phyloP scores from a whole-genome alignment of 2,888 invertebrate genomes.

The Latrodectus elegans region DNA sequence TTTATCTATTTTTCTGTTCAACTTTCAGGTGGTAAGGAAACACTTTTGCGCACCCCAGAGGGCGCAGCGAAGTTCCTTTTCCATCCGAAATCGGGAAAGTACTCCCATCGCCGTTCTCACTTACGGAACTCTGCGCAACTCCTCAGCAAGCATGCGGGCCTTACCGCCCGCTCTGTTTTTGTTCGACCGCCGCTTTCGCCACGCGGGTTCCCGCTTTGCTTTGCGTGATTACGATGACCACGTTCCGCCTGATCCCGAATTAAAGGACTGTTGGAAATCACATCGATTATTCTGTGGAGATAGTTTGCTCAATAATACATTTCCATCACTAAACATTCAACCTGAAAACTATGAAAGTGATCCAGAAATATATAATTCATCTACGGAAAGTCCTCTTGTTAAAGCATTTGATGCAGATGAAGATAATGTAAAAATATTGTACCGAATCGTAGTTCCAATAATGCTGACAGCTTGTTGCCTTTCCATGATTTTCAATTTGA shows the following conservation, averaged over 20 bases:
- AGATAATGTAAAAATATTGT: constrained; percentile 68
- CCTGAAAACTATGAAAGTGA: not conserved
- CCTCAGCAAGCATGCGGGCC: constrained; percentile 19
- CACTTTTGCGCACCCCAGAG: constrained; percentile 27
- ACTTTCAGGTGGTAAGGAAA: too few relatives aligned
- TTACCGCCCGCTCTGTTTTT: constrained; percentile 5
- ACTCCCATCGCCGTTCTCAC: not conserved
- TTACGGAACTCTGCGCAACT: constrained; percentile 6
- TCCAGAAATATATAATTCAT: not conserved
- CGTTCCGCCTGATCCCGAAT: not conserved
- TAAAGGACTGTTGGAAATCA: constrained; percentile 1
- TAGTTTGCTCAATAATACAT: constrained; percentile 3
- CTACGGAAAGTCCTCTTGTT: not conserved
- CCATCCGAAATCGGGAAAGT: constrained; percentile 7
- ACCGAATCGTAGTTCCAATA: constrained; percentile 73
- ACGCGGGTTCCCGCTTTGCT: constrained; percentile 35
- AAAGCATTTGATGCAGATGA: constrained; percentile 4
- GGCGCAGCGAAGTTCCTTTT: constrained; percentile 27
- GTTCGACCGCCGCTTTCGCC: constrained; percentile 24
- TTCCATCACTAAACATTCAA: constrained; percentile 1
- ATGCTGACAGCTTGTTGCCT: constrained; percentile 78
- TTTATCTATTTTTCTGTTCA: too few relatives aligned
- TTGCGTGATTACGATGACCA: constrained; percentile 1
- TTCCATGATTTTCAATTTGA: constrained; percentile 78
- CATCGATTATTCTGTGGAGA: not conserved